These are phyloP conservation scores for Oreotrochilus melanogaster DNA, from an alignment of 2,113 vertebrate species.

Conservation along the genomic window DNA sequence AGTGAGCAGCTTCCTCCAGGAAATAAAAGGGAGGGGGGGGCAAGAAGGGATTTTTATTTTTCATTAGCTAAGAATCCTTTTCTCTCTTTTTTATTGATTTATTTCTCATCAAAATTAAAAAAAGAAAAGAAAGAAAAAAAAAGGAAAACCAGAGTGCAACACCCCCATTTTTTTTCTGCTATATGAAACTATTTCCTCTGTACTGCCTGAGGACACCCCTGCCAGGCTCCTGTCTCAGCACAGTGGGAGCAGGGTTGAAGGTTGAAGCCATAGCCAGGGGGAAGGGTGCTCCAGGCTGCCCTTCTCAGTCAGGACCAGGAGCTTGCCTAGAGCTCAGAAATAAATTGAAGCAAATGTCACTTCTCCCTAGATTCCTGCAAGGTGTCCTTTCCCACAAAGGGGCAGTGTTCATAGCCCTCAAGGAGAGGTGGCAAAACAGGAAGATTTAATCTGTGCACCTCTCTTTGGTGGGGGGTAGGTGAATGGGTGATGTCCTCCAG, in stretches of 20 bases:
- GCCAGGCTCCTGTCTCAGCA: not conserved
- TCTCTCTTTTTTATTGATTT: not conserved
- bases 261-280: not conserved
- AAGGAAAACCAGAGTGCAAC: not conserved
- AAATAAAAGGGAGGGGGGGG: conserved; percentile 4
- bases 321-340: not conserved
- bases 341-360: not conserved
- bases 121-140: not conserved
- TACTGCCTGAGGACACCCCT: not conserved
- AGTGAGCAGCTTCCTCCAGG: conserved; percentile 11
- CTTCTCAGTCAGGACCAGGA: not conserved
- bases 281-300: not conserved
- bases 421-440: not conserved
- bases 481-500: not conserved
- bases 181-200: not conserved
- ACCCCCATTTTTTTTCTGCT: not conserved
- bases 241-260: not conserved
- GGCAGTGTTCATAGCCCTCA: not conserved
- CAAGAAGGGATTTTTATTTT: conserved; percentile 26
- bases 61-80: not conserved
- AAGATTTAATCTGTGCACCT: not conserved
- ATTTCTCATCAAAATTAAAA: not conserved
- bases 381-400: not conserved
- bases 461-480: not conserved
- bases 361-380: not conserved